phyloP scores from a whole-genome alignment of 2,797 vertebrate species.

The Gallinago solitaria region DNA sequence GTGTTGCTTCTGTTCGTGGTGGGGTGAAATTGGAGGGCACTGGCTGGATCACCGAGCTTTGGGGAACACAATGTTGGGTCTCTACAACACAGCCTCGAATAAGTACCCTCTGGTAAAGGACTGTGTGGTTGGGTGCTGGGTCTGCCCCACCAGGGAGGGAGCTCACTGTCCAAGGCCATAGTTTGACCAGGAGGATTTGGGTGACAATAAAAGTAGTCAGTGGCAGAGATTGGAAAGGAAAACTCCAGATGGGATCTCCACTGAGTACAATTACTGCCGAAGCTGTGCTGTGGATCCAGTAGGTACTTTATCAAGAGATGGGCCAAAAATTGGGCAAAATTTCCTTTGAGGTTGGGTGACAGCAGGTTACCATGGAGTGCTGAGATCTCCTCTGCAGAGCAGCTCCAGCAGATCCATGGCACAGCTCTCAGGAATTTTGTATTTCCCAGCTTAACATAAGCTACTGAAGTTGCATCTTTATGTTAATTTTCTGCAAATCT shows the following conservation, averaged over 20 bases:
- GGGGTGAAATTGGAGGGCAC: background rate
- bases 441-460: background rate
- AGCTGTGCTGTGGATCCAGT: background rate
- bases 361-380: background rate
- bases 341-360: background rate
- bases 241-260: background rate
- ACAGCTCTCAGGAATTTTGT: background rate
- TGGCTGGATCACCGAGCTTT: background rate
- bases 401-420: background rate
- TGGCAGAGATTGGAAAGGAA: background rate
- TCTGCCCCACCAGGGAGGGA: background rate
- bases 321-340: too few species aligned
- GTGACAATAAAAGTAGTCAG: background rate
- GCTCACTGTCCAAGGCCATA: background rate
- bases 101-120: background rate
- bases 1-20: background rate
- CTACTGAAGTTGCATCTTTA: background rate
- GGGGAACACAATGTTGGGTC: background rate
- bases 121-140: background rate
- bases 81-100: background rate
- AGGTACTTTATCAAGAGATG: background rate
- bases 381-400: background rate
- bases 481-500: conserved; percentile 53
- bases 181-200: background rate
- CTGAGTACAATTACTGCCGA: background rate